Evolutionary conservation across 2,888 invertebrate species (phyloP), one percentile per base, ranked within the genome.

Genomic region (Noctuana brunneofusca): DNA sequence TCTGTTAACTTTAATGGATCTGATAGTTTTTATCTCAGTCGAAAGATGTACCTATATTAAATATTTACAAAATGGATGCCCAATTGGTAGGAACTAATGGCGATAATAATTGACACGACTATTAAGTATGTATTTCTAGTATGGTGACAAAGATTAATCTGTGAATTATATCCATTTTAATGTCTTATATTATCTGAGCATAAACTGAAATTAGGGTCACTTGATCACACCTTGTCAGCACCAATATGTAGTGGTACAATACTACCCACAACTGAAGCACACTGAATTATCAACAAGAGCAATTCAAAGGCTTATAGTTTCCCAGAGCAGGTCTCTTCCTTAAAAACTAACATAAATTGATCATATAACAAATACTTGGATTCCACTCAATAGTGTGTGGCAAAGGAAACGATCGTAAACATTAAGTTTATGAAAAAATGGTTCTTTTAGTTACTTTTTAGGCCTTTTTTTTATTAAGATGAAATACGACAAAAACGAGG

Each of bases 211-310:
- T 78, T 80, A 86, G 86, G 86, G 86, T 86, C 87, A 87, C 86
- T 69, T 27, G 74, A 86, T 86, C 85, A 86, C 82, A 84, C 77
- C 71, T 71, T 74, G 74, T 73, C 75, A 86, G 86, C 86, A 87
- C 87, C 86, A 81, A 81, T 73, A 75, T 75, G 75, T 75, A 79
- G 75, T 73, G 71, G 71, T 71, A 64, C 54, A 48, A 16, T 16
- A 49, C 32, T 22, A 30, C 46, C 66, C 64, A 67, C 65, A 65
- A 68, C 57, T 68, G 66, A 65, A 78, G 71, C 73, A 76, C 75
- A 72, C 72, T 58, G 64, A 68, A 68, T 64, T 64, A 66, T 65
- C 32, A 38, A 53, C 73, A 73, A 75, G 71, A 79, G 80, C 78
- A 80, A 79, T 76, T 73, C 75, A 73, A 78, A 71, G 76, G 78